Conservation (phyloP, 1,140 invertebrate species). For the Acromyrmex echinatior region DNA sequence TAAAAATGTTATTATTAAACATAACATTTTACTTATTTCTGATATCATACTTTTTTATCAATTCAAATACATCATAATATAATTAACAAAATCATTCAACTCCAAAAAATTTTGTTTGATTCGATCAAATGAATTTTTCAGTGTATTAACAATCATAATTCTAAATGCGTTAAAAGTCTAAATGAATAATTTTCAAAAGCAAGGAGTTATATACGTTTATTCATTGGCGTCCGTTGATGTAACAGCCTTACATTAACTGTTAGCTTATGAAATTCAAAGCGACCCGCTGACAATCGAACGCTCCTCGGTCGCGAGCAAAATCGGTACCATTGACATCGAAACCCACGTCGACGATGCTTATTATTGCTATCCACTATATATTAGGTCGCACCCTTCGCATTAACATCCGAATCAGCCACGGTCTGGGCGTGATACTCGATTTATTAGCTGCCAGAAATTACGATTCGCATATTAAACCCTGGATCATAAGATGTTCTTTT, state of each 20-base stretch:
- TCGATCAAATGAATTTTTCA: too few species aligned
- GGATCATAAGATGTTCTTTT: constrained; percentile 17
- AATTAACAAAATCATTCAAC: too few species aligned
- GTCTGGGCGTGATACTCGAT: constrained; percentile 68
- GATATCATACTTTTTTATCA: too few species aligned
- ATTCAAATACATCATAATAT: too few species aligned
- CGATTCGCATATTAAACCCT: constrained; percentile 41
- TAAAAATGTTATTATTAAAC: too few species aligned
- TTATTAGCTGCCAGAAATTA: constrained; percentile 57
- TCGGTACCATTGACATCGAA: constrained; percentile 58
- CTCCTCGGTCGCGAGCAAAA: constrained; percentile 58
- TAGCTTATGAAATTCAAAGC: constrained; percentile 61
- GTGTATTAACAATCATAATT: neutral
- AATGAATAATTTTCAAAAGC: constrained; percentile 13
- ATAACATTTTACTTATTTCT: too few species aligned
- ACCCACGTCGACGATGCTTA: constrained; percentile 53
- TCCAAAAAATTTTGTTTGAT: too few species aligned
- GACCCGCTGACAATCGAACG: constrained; percentile 54
- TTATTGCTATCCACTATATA: constrained; percentile 58
- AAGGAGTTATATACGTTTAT: constrained; percentile 28
- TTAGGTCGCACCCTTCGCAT: constrained; percentile 63
- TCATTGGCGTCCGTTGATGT: constrained; percentile 46
- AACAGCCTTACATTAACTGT: constrained; percentile 37
- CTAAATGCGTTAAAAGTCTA: neutral
- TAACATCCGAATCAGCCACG: constrained; percentile 60